Conservation (phyloP, 2,888 invertebrate species). For the Lasioglossum leucozonium region DNA sequence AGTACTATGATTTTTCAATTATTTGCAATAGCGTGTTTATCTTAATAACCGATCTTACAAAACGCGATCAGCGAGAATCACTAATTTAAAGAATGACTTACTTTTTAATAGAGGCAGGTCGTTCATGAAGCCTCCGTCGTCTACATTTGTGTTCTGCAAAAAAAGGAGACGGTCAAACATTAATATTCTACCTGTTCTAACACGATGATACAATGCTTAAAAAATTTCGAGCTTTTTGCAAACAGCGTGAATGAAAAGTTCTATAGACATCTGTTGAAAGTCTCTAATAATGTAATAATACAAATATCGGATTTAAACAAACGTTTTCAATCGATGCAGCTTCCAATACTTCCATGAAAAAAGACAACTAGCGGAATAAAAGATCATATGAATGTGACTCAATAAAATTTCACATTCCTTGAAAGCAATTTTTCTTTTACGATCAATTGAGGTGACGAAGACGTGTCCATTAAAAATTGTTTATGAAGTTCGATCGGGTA, state of each 20-base stretch:
- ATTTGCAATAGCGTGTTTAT: neutral
- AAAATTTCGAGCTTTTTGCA: neutral
- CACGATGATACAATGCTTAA: too few relatives aligned
- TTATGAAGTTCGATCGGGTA: neutral
- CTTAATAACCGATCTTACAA: too few relatives aligned
- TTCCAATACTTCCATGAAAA: neutral
- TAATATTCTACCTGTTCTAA: neutral
- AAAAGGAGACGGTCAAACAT: conserved; percentile 14
- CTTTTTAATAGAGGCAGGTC: conserved; percentile 96
- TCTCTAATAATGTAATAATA: neutral
- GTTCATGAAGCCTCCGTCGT: conserved; percentile 95
- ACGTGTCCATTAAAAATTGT: neutral
- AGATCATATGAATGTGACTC: neutral
- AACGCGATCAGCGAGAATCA: neutral
- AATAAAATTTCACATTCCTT: neutral
- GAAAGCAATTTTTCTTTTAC: neutral
- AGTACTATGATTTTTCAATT: neutral
- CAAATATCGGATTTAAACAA: neutral
- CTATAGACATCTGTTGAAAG: neutral
- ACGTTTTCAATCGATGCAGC: neutral
- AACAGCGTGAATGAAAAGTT: neutral
- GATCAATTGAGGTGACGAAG: neutral
- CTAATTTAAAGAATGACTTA: conserved; percentile 86
- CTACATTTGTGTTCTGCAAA: conserved; percentile 91
- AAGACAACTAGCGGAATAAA: neutral